Evolutionary conservation across 2,888 invertebrate species (phyloP).

Genomic region (Coelinius sp.): DNA sequence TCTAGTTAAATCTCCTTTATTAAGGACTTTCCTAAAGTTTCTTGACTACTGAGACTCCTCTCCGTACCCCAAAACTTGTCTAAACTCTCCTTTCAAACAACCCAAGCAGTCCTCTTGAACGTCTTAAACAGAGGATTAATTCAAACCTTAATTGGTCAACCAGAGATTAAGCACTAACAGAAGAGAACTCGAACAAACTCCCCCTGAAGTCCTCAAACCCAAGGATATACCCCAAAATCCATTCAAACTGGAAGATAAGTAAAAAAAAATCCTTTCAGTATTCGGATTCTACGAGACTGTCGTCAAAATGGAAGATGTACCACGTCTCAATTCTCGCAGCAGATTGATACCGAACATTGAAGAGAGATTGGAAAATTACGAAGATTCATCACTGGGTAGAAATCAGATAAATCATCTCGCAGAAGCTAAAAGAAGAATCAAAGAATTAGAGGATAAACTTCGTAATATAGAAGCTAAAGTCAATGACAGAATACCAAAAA

Average conservation of each 20-base stretch:
- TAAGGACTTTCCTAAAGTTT: too few relatives aligned
- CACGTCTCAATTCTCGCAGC: conserved; percentile 44
- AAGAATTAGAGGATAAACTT: conserved; percentile 81
- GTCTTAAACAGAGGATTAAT: too few relatives aligned
- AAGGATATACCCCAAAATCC: too few relatives aligned
- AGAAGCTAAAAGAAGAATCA: conserved; percentile 75
- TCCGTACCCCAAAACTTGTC: too few relatives aligned
- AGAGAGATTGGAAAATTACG: neutral
- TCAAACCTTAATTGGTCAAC: too few relatives aligned
- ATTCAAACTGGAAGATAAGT: neutral
- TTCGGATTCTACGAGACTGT: conserved; percentile 70
- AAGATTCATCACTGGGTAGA: neutral
- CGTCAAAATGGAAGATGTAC: conserved; percentile 63
- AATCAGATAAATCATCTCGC: conserved; percentile 44
- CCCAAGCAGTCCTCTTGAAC: too few relatives aligned
- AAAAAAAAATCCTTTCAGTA: conserved; percentile 56
- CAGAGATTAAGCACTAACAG: too few relatives aligned
- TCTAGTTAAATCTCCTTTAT: too few relatives aligned
- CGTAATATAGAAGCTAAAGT: conserved; percentile 80
- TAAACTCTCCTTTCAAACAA: too few relatives aligned
- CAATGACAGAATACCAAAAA: conserved; percentile 76
- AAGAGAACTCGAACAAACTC: too few relatives aligned
- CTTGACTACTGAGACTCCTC: too few relatives aligned
- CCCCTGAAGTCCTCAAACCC: too few relatives aligned
- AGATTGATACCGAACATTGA: neutral